Evolutionary conservation across 2,797 vertebrate species (phyloP).

Genomic region (Gadopsis marmoratus): DNA sequence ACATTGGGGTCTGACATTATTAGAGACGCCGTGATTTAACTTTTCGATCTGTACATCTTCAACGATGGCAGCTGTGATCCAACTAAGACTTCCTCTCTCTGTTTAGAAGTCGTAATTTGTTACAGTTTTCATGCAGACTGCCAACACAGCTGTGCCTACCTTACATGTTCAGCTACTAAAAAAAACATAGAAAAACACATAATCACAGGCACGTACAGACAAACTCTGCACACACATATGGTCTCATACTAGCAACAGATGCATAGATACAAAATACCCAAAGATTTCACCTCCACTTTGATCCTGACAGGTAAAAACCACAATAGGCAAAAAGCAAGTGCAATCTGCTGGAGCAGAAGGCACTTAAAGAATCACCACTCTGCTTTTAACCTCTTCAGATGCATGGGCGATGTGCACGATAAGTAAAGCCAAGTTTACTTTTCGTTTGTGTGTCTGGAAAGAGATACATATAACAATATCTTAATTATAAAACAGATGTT

Average conservation of each 20-base stretch:
- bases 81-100: background rate
- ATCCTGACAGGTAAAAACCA: slow-evolving; percentile 37
- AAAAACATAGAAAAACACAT: slow-evolving; percentile 18
- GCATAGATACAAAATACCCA: background rate
- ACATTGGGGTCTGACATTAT: background rate
- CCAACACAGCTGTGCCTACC: slow-evolving; percentile 45
- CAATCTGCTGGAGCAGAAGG: slow-evolving; percentile 39
- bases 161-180: slow-evolving; percentile 18
- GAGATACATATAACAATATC: slow-evolving; percentile 9
- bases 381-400: slow-evolving; percentile 50
- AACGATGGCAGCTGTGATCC: background rate
- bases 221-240: background rate
- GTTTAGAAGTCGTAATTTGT: background rate
- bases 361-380: slow-evolving; percentile 25
- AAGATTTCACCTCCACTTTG: background rate
- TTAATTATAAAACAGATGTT: slow-evolving; percentile 29
- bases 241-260: slow-evolving; percentile 33
- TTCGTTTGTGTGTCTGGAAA: slow-evolving; percentile 1
- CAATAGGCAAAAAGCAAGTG: slow-evolving; percentile 6
- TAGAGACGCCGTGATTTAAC: background rate
- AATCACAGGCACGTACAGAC: slow-evolving; percentile 9
- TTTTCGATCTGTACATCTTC: background rate
- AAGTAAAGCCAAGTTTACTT: background rate
- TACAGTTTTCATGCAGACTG: background rate
- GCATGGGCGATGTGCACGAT: background rate